Evolutionary conservation across 2,797 vertebrate species (phyloP), one percentile per base, ranked within the genome.

Genomic region (Champsocephalus gunnari): DNA sequence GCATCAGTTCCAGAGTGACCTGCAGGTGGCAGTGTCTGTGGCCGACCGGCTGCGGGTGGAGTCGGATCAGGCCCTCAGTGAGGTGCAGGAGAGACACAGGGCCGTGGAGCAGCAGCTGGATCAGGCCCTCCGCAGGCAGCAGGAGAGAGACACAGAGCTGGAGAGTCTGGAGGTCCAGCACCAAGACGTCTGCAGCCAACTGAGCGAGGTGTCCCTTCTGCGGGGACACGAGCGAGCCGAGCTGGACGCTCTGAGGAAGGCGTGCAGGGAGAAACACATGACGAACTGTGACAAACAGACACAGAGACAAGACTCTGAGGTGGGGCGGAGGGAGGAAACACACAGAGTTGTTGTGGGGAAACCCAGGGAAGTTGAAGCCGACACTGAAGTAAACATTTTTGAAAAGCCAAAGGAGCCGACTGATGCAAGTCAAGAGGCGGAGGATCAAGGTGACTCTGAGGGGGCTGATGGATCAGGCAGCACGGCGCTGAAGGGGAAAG

Each of bases 1-100:
- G 94, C 88, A 76, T 41, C 94, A 95, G 90, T 95, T 95, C 90
- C 93, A 95, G 86, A 76, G 92, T 44, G 94, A 95, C 89, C 91
- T 95, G 81, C 94, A 94, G 88, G 92, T 93, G 0, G 94, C 94
- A 0, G 94, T 95, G 77, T 92, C 93, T 0, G 94, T 94, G 73
- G 94, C 94, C 0, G 94, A 95, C 75, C 79, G 94, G 21, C 84
- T 95, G 67, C 89, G 93, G 3, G 8, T 55, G 0, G 94, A 95
- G 79, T 85, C 93, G 0, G 94, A 95, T 70, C 85, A 95, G 74
- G 78, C 90, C 17, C 71, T 92, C 61, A 53, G 56, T 60, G 53
- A 51, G 53, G 79, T 93, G 62, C 85, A 86, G 66, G 74, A 87
- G 71, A 87, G 60, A 70, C 88, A 93, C 74, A 57, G 57, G 64